These are phyloP conservation scores for Perccottus glenii DNA, from an alignment of 2,113 vertebrate species.

Conservation along the genomic window DNA sequence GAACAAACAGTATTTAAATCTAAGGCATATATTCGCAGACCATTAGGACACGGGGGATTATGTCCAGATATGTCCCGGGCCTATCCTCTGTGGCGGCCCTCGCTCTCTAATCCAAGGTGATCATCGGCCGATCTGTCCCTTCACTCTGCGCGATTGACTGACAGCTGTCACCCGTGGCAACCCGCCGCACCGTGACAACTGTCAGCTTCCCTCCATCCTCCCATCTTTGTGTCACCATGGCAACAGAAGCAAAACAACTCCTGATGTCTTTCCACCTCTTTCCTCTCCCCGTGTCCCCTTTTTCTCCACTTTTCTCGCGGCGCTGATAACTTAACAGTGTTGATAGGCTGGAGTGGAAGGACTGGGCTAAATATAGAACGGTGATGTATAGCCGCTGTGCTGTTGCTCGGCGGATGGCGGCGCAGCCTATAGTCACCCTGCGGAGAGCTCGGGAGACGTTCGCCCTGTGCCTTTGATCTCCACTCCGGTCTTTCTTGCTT, in stretches of 20 bases:
- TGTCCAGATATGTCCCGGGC: slow-evolving; percentile 50
- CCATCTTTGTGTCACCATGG: slow-evolving; percentile 57
- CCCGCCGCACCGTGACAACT: slow-evolving; percentile 59
- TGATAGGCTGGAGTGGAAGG: slow-evolving; percentile 59
- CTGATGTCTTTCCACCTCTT: not conserved
- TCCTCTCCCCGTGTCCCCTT: not conserved
- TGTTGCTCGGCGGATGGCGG: slow-evolving; percentile 25
- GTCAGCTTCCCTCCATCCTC: slow-evolving; percentile 53
- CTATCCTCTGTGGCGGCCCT: slow-evolving; percentile 41
- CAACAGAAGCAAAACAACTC: slow-evolving; percentile 68
- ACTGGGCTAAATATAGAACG: slow-evolving; percentile 69
- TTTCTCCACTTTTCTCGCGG: slow-evolving; percentile 24
- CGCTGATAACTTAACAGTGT: slow-evolving; percentile 49
- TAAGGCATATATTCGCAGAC: not conserved
- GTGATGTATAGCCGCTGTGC: slow-evolving; percentile 49
- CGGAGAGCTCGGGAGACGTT: slow-evolving; percentile 11
- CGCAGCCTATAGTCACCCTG: slow-evolving; percentile 46
- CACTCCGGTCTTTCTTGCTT: slow-evolving; percentile 23
- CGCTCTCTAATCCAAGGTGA: slow-evolving; percentile 70
- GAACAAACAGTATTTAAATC: slow-evolving; percentile 13
- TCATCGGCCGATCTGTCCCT: slow-evolving; percentile 70
- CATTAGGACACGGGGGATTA: slow-evolving; percentile 57
- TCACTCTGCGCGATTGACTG: slow-evolving; percentile 71
- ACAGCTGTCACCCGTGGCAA: slow-evolving; percentile 75
- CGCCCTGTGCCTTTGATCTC: slow-evolving; percentile 51